phyloP scores from a whole-genome alignment of 2,888 invertebrate genomes.

The Tetrapedia diversipes region DNA sequence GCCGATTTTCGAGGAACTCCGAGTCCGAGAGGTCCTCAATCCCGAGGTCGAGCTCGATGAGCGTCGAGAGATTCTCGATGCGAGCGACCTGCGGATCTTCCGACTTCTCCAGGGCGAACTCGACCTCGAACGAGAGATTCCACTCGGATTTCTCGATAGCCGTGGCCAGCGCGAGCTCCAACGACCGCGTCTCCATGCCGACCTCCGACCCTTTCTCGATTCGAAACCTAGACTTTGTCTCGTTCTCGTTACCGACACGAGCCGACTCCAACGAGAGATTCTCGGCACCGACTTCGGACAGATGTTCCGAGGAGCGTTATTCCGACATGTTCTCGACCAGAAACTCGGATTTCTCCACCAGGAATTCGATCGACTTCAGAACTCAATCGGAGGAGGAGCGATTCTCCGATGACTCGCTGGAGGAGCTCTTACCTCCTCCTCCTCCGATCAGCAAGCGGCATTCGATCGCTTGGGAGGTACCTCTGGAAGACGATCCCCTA shows the following conservation, averaged over 20 bases:
- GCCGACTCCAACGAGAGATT: slow-evolving; percentile 75
- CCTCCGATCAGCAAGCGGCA: slow-evolving; percentile 87
- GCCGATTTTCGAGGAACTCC: slow-evolving; percentile 77
- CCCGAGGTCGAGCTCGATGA: slow-evolving; percentile 80
- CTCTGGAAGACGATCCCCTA: slow-evolving; percentile 88
- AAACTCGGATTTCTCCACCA: slow-evolving; percentile 79
- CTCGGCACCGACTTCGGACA: slow-evolving; percentile 75
- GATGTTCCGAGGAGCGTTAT: slow-evolving; percentile 78
- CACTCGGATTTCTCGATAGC: slow-evolving; percentile 82
- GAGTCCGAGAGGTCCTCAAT: slow-evolving; percentile 80
- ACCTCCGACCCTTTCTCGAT: slow-evolving; percentile 80
- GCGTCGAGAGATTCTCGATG: slow-evolving; percentile 80
- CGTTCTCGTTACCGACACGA: slow-evolving; percentile 74
- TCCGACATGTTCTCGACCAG: slow-evolving; percentile 80
- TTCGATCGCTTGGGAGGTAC: slow-evolving; percentile 95
- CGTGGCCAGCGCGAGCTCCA: slow-evolving; percentile 80
- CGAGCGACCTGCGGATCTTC: slow-evolving; percentile 81
- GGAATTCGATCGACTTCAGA: slow-evolving; percentile 81
- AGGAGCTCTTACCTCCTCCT: slow-evolving; percentile 89
- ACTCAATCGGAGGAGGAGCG: slow-evolving; percentile 84
- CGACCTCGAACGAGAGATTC: slow-evolving; percentile 80
- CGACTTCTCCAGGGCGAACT: slow-evolving; percentile 81
- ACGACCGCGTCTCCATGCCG: slow-evolving; percentile 80
- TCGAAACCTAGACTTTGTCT: slow-evolving; percentile 78
- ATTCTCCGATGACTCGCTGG: slow-evolving; percentile 93